Percentiles rank a stretch among this genome's conserved stretches.
Evolutionary conservation across 2,888 invertebrate species (phyloP).

Genomic region (Fabriciana adippe): DNA sequence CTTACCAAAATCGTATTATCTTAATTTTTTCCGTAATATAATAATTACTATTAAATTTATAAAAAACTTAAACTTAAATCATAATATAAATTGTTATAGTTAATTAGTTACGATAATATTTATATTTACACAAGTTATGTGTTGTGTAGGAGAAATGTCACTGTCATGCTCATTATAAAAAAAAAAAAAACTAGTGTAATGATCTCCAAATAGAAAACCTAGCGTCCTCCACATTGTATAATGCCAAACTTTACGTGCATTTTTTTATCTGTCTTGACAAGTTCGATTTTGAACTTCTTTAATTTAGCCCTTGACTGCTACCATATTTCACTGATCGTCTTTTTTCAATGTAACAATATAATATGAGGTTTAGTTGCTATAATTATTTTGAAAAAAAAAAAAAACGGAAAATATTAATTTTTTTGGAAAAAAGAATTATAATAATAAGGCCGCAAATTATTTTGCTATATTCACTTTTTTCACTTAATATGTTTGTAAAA

Average conservation of each 20-base stretch:
- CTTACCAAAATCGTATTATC: not conserved
- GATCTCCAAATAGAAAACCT: conserved; percentile 12
- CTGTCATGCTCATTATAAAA: conserved; percentile 13
- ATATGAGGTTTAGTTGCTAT: no score
- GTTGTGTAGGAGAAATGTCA: conserved; percentile 12
- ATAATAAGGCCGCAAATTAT: no score
- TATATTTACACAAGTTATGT: conserved; percentile 19
- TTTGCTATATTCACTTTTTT: no score
- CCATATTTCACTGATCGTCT: no score
- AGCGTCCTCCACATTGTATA: conserved; percentile 12
- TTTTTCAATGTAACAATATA: no score
- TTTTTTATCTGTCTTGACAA: conserved; percentile 7
- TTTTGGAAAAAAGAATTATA: no score
- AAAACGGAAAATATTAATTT: no score
- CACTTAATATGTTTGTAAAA: no score
- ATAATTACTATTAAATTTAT: not conserved
- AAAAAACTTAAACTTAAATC: not conserved
- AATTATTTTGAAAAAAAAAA: no score
- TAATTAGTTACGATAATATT: conserved; percentile 13
- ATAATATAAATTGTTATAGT: conserved; percentile 15
- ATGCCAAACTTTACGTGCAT: conserved; percentile 20
- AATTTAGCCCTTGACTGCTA: no score
- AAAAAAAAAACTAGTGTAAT: not conserved
- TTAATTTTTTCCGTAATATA: not conserved
- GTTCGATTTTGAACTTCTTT: not conserved